Evolutionary conservation across 2,888 invertebrate genomes (phyloP).

Genomic region (Cactoblastis cactorum): DNA sequence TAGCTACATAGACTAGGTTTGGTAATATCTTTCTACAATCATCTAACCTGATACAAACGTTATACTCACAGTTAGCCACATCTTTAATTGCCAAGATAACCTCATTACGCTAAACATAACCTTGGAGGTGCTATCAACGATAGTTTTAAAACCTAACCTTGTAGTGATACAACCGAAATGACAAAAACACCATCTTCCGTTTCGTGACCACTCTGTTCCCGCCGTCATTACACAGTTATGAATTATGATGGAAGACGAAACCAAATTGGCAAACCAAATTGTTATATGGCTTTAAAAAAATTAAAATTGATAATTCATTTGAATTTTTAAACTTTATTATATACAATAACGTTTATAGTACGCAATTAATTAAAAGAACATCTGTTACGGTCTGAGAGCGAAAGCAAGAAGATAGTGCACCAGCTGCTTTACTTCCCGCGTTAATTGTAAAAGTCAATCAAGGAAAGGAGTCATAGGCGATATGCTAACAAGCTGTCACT

Average conservation of each 20-base stretch:
- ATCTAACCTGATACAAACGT: too few relatives aligned
- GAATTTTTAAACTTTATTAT: not conserved
- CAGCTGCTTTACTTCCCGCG: too few relatives aligned
- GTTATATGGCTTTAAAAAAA: not conserved
- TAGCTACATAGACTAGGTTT: too few relatives aligned
- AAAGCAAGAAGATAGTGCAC: too few relatives aligned
- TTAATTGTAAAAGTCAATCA: too few relatives aligned
- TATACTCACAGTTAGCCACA: too few relatives aligned
- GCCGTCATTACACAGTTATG: constrained; percentile 48
- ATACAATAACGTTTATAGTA: too few relatives aligned
- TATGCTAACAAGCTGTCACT: too few relatives aligned
- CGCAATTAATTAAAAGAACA: not conserved
- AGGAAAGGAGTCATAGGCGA: too few relatives aligned
- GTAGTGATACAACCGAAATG: constrained; percentile 43
- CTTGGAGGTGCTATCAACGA: not conserved
- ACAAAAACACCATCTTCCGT: constrained; percentile 54
- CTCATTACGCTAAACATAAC: not conserved
- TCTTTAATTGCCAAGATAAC: too few relatives aligned
- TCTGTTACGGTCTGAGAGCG: too few relatives aligned
- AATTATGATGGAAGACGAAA: constrained; percentile 47
- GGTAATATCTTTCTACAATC: too few relatives aligned
- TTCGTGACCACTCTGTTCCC: constrained; percentile 52
- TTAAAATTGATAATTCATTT: not conserved
- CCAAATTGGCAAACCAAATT: constrained; percentile 31
- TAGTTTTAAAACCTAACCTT: constrained; percentile 26